These are phyloP conservation scores for Porites lutea DNA, from an alignment of 64 coral and sea anemone genomes.

Conservation along the genomic window DNA sequence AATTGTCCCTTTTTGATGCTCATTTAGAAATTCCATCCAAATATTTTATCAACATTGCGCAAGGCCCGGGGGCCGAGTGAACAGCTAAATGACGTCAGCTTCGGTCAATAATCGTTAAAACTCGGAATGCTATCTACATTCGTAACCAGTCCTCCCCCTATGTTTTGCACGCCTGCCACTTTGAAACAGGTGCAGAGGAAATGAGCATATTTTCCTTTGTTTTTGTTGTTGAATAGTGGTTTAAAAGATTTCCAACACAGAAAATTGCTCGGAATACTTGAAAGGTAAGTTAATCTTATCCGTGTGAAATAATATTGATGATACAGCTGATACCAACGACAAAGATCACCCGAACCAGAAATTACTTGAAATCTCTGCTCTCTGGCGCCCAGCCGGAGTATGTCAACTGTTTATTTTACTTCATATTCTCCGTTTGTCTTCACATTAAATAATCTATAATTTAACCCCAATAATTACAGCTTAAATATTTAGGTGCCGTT, in stretches of 20 bases:
- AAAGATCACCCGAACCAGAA: too few species aligned
- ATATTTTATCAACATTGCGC: too few species aligned
- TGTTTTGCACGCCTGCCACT: neutral
- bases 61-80: too few species aligned
- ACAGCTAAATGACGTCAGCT: neutral
- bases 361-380: too few species aligned
- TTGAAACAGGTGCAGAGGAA: neutral
- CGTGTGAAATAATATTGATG: neutral
- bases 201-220: neutral
- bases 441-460: too few species aligned
- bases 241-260: neutral
- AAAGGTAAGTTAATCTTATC: neutral
- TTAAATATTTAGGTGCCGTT: too few species aligned
- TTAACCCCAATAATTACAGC: too few species aligned
- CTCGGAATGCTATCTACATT: neutral
- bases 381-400: too few species aligned
- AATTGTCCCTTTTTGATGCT: too few species aligned
- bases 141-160: neutral
- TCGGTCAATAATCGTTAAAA: neutral
- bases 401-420: too few species aligned
- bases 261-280: neutral
- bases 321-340: neutral
- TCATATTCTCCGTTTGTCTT: too few species aligned
- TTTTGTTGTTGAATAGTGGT: slow-evolving; percentile 22
- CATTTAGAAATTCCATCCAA: too few species aligned